Conservation (phyloP, 2,888 invertebrate genomes). For the Coleophora deauratella region DNA sequence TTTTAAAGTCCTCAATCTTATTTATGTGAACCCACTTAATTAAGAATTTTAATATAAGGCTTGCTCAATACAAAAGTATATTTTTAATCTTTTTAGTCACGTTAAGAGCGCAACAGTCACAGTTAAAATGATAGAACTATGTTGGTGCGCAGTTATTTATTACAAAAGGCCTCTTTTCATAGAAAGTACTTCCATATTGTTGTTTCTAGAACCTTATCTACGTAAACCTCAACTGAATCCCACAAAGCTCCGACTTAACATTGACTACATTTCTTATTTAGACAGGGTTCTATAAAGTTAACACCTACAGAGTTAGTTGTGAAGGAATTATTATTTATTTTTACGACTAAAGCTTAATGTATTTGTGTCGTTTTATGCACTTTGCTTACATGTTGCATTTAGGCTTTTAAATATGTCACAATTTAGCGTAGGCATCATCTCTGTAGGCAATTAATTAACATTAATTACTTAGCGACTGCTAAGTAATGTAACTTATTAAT, state of each 20-base stretch:
- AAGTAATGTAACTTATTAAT: too few relatives aligned
- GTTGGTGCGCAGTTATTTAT: constrained; percentile 27
- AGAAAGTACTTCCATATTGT: constrained; percentile 39
- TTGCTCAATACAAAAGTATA: constrained; percentile 3
- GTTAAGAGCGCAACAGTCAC: constrained; percentile 15
- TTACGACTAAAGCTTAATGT: too few relatives aligned
- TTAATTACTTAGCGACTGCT: too few relatives aligned
- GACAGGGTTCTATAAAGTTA: constrained; percentile 25
- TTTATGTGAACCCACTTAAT: not conserved
- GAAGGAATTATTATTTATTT: not conserved
- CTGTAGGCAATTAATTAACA: too few relatives aligned
- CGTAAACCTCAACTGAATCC: constrained; percentile 11
- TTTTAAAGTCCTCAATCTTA: not conserved
- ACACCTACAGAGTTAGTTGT: not conserved
- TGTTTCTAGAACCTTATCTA: constrained; percentile 36
- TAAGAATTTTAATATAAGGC: constrained; percentile 2
- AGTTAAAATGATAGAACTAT: constrained; percentile 23
- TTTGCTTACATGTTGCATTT: too few relatives aligned
- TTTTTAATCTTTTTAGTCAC: constrained; percentile 7
- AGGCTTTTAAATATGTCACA: too few relatives aligned
- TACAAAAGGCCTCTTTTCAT: constrained; percentile 24
- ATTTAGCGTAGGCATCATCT: too few relatives aligned
- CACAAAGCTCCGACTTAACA: too few relatives aligned
- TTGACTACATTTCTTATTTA: constrained; percentile 28
- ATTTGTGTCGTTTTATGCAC: too few relatives aligned